phyloP scores from a whole-genome alignment of 2,113 vertebrate genomes.

The Cryptoleucopteryx plumbea region DNA sequence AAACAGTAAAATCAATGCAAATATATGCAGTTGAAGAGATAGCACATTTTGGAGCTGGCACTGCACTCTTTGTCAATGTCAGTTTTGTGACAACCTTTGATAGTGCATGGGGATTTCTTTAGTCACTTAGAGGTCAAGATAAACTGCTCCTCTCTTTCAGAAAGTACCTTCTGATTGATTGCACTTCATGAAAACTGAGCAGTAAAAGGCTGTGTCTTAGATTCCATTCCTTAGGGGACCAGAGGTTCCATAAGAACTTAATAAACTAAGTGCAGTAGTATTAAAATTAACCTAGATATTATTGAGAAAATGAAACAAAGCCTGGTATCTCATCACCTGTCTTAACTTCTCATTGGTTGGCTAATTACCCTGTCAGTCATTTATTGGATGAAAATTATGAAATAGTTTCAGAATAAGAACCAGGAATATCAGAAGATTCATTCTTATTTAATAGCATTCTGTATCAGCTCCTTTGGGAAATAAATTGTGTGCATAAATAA shows the following conservation, averaged over 20 bases:
- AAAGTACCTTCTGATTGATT: conserved; percentile 13
- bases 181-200: neutral
- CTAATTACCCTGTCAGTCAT: neutral
- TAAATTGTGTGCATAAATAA: neutral
- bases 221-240: neutral
- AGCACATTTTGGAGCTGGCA: neutral
- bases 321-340: neutral
- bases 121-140: conserved; percentile 22
- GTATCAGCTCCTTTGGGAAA: neutral
- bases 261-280: neutral
- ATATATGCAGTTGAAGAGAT: neutral
- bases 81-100: conserved; percentile 15
- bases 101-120: neutral
- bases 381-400: neutral
- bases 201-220: neutral
- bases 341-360: neutral
- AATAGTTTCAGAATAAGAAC: neutral
- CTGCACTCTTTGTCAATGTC: neutral
- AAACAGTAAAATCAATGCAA: neutral
- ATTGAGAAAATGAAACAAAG: neutral
- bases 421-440: neutral
- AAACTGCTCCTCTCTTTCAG: conserved; percentile 6
- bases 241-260: neutral
- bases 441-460: neutral
- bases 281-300: neutral